These are phyloP conservation scores for Teleiodes luculella DNA, from an alignment of 2,888 invertebrate genomes.

Conservation along the genomic window DNA sequence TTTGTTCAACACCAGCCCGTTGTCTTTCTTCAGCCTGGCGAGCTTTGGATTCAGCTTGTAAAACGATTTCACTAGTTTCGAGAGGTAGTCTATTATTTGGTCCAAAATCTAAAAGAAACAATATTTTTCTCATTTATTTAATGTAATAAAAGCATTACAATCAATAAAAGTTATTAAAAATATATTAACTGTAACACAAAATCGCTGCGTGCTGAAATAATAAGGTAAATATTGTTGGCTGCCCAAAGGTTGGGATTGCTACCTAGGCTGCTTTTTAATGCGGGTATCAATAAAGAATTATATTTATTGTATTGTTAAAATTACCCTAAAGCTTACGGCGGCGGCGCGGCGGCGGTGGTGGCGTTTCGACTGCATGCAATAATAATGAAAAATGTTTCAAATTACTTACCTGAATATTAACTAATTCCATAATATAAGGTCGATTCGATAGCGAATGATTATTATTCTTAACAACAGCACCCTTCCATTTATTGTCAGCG, in stretches of 20 bases:
- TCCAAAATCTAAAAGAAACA: slow-evolving; percentile 75
- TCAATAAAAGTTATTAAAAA: not conserved
- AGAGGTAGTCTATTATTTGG: slow-evolving; percentile 74
- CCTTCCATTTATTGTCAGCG: slow-evolving; percentile 72
- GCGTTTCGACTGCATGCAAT: no score
- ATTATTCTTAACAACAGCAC: slow-evolving; percentile 40
- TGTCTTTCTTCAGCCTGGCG: slow-evolving; percentile 64
- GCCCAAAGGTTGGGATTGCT: no score
- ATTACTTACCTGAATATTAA: slow-evolving; percentile 69
- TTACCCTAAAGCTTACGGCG: no score
- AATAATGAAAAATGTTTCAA: no score
- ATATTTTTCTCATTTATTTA: no score
- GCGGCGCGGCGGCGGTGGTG: no score
- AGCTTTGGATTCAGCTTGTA: slow-evolving; percentile 74
- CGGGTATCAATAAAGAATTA: no score
- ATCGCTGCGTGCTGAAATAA: no score
- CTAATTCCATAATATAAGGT: slow-evolving; percentile 69
- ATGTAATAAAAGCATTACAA: no score
- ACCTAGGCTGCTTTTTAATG: no score
- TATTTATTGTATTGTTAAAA: no score
- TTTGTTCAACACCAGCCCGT: slow-evolving; percentile 61
- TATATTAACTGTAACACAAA: not conserved
- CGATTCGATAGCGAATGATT: slow-evolving; percentile 58
- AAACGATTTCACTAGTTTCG: slow-evolving; percentile 73
- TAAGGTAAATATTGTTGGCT: no score